These are phyloP conservation scores for Yponomeuta sedellus DNA, from an alignment of 2,888 invertebrate species.

Conservation along the genomic window DNA sequence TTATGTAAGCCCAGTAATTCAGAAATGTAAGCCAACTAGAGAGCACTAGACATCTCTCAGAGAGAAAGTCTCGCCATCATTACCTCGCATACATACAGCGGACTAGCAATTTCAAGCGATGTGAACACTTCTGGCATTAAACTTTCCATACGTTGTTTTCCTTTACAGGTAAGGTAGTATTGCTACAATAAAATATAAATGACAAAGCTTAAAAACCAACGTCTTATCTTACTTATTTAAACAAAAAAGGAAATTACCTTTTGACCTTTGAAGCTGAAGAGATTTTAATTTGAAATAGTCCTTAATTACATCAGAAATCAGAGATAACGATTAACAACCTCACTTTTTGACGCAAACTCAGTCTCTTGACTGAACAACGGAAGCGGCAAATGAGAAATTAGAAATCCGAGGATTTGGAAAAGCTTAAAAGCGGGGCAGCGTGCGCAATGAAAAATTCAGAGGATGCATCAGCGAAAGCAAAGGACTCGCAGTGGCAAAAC, in stretches of 20 bases:
- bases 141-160: too few species aligned
- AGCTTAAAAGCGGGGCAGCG: neutral
- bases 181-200: too few species aligned
- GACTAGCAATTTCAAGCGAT: too few species aligned
- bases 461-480: neutral
- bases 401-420: neutral
- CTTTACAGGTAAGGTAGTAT: too few species aligned
- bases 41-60: too few species aligned
- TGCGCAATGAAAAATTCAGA: neutral
- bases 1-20: too few species aligned
- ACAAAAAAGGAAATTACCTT: neutral
- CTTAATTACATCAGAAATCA: neutral
- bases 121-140: too few species aligned
- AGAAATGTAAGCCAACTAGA: too few species aligned
- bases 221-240: neutral
- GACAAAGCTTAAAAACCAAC: neutral
- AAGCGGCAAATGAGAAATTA: neutral
- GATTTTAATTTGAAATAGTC: neutral
- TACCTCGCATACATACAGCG: too few species aligned
- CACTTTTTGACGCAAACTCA: neutral
- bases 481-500: constrained; percentile 1
- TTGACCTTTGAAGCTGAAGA: neutral
- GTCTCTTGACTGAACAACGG: neutral
- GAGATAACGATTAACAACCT: neutral
- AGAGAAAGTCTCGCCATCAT: too few species aligned